A percentile compares a stretch with the other conserved stretches of the same genome.
These are phyloP conservation scores for Ctenomys sociabilis DNA, from an alignment of 2,113 vertebrate genomes.

Conservation along the genomic window DNA sequence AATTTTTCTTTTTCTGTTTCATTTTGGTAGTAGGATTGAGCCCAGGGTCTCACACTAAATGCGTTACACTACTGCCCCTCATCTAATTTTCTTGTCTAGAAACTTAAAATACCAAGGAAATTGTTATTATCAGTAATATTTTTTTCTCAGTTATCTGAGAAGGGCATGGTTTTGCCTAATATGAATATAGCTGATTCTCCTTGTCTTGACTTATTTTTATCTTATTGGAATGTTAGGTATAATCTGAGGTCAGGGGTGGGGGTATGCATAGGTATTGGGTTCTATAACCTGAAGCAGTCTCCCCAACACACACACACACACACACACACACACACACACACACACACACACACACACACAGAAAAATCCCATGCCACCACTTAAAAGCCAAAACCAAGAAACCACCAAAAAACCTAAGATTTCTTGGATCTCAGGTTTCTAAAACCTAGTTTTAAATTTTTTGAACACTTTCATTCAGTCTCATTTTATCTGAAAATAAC, in stretches of 20 bases:
- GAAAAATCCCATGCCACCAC: neutral
- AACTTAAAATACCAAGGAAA: neutral
- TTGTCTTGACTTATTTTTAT: conserved; percentile 15
- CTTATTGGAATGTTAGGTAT: conserved; percentile 24
- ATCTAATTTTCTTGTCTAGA: conserved; percentile 40
- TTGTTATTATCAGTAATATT: neutral
- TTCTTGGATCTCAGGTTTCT: conserved; percentile 22
- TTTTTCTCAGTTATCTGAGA: neutral
- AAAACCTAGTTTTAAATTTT: neutral
- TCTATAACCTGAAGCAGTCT: neutral
- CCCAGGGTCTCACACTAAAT: neutral
- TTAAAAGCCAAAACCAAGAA: neutral
- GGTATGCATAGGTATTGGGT: neutral
- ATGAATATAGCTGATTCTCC: neutral
- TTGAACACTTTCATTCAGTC: neutral
- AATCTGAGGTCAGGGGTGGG: neutral
- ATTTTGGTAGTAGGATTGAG: neutral
- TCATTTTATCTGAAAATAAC: conserved; percentile 41
- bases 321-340: no score
- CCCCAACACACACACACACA: neutral
- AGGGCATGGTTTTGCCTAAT: neutral
- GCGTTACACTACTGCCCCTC: neutral
- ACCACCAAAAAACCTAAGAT: conserved; percentile 1
- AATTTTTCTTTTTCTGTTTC: neutral
- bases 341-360: no score